A percentile compares a stretch with the other conserved stretches of the same genome.
phyloP scores from a whole-genome alignment of 2,113 vertebrate species.

The Proteles cristata region DNA sequence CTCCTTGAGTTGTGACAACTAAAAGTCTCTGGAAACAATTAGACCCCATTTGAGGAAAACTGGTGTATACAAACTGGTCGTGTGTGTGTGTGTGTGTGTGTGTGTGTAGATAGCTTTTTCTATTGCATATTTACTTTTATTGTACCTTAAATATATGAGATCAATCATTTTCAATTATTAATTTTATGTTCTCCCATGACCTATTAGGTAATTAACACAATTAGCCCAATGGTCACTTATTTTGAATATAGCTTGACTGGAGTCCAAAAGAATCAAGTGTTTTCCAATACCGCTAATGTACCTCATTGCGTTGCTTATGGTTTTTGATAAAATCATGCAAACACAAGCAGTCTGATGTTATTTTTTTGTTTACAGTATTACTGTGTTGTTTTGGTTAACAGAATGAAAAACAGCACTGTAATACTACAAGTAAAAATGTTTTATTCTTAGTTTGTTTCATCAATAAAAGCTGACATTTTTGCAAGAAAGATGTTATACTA shows the following conservation, averaged over 20 bases:
- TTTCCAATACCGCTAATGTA: constrained; percentile 65
- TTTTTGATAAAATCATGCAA: constrained; percentile 87
- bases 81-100: neutral
- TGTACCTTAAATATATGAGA: neutral
- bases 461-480: constrained; percentile 90
- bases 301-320: constrained; percentile 74
- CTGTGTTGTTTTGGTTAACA: constrained; percentile 88
- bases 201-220: constrained; percentile 51
- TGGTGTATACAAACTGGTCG: neutral
- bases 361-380: constrained; percentile 89
- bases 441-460: constrained; percentile 91
- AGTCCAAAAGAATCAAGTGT: constrained; percentile 35
- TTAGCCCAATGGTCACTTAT: constrained; percentile 37
- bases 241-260: neutral
- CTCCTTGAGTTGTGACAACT: neutral
- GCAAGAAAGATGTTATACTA: constrained; percentile 90
- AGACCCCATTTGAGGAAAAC: neutral
- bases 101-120: neutral
- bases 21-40: neutral
- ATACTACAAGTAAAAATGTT: constrained; percentile 88
- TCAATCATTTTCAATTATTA: constrained; percentile 35
- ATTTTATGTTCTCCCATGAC: neutral
- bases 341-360: constrained; percentile 86
- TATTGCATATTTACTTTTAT: constrained; percentile 7
- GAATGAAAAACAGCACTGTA: constrained; percentile 88